Percentiles rank a stretch among this genome's conserved stretches.
Evolutionary conservation across 2,797 vertebrate genomes (phyloP).

Genomic region (Uromys caudimaculatus): DNA sequence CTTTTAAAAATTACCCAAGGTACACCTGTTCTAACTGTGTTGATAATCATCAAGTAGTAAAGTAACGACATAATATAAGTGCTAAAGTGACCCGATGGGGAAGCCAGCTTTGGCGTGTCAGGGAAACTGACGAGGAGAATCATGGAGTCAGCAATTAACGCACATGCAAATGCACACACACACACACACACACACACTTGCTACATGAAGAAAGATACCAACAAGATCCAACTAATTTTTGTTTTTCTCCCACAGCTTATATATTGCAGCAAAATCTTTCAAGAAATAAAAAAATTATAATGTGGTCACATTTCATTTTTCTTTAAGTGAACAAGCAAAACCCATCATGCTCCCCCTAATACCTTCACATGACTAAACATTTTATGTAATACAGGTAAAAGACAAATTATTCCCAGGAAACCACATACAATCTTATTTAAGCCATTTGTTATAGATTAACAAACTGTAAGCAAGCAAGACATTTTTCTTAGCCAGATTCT

Average conservation of each 20-base stretch:
- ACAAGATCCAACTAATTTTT: background rate
- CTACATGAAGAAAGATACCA: background rate
- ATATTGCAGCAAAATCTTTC: background rate
- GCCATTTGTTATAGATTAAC: background rate
- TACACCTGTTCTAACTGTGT: background rate
- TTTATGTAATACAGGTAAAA: background rate
- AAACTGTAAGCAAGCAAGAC: background rate
- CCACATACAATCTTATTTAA: background rate
- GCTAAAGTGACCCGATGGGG: background rate
- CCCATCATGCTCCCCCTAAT: background rate
- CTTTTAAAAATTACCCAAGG: background rate
- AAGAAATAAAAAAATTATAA: background rate
- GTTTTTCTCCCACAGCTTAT: background rate
- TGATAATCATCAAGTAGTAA: conserved; percentile 41
- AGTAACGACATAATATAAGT: conserved; percentile 20
- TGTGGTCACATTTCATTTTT: background rate
- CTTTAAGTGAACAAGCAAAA: background rate
- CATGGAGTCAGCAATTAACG: background rate
- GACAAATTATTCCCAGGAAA: background rate
- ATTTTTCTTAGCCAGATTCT: background rate
- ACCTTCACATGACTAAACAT: background rate
- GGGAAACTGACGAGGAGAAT: background rate
- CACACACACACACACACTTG: background rate
- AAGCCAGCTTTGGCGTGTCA: background rate
- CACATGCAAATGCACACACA: too few species aligned